These are phyloP conservation scores for Dipodomys stephensi DNA, from an alignment of 2,113 vertebrate species.

Conservation along the genomic window DNA sequence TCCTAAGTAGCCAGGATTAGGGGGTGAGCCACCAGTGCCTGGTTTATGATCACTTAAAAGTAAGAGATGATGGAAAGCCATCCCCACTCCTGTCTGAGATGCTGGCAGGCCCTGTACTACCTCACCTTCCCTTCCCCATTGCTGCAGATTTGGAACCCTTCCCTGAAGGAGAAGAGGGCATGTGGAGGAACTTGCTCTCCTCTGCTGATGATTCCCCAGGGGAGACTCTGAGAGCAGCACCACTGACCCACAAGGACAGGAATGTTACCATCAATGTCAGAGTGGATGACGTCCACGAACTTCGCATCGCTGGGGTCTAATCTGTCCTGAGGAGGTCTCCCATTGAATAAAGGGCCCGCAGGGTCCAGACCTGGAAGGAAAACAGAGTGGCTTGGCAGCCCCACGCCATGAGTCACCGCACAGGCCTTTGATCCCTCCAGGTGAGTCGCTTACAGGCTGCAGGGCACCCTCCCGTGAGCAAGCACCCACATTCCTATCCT, in stretches of 20 bases:
- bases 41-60: not conserved
- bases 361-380: constrained; percentile 93
- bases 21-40: no score
- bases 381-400: constrained; percentile 25
- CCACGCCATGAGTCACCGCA: constrained; percentile 57
- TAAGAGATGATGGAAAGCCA: not conserved
- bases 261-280: constrained; percentile 92
- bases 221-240: not conserved
- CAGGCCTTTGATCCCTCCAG: not conserved
- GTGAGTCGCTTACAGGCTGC: not conserved
- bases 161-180: not conserved
- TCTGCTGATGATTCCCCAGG: not conserved
- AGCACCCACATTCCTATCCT: not conserved
- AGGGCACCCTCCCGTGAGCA: not conserved
- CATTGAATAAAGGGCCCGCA: constrained; percentile 93
- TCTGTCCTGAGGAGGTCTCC: constrained; percentile 87
- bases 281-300: constrained; percentile 96
- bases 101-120: not conserved
- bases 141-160: not conserved
- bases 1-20: no score
- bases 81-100: not conserved
- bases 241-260: constrained; percentile 20
- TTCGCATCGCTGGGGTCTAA: constrained; percentile 92
- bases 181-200: not conserved
- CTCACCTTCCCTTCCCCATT: not conserved